A percentile compares a stretch with the other conserved stretches of the same genome.
Conservation (phyloP, 2,797 vertebrate genomes). For the Oreortyx pictus region DNA sequence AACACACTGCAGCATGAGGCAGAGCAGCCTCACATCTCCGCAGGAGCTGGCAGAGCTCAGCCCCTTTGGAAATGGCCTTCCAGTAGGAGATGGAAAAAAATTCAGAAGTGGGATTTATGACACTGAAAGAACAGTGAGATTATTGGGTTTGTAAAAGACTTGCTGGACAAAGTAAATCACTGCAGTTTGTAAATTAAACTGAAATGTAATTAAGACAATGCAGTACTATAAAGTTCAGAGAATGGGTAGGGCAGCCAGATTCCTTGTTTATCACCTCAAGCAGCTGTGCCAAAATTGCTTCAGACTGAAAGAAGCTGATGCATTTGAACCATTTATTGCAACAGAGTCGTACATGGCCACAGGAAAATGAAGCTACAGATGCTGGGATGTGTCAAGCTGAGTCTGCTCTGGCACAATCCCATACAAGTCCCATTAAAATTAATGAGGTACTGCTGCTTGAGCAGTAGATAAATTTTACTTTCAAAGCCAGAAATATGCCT, state of each 20-base stretch:
- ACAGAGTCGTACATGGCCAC: neutral
- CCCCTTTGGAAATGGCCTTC: neutral
- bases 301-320: neutral
- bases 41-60: neutral
- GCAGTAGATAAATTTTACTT: slow-evolving; percentile 37
- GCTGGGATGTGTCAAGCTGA: slow-evolving; percentile 12
- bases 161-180: neutral
- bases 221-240: neutral
- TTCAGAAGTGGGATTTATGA: neutral
- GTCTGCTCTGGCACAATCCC: slow-evolving; percentile 34
- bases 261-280: neutral
- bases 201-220: neutral
- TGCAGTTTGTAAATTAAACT: neutral
- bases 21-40: neutral
- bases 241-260: neutral
- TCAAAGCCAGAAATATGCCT: neutral
- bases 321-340: slow-evolving; percentile 8
- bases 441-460: slow-evolving; percentile 47
- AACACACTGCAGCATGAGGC: neutral
- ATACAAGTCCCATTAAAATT: slow-evolving; percentile 16
- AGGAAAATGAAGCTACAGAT: slow-evolving; percentile 22
- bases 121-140: neutral
- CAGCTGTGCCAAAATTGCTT: neutral
- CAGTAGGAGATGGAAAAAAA: neutral
- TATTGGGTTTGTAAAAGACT: neutral